These are phyloP conservation scores for Astreopora myriophthalma DNA, from an alignment of 64 coral and sea anemone genomes.

Conservation along the genomic window DNA sequence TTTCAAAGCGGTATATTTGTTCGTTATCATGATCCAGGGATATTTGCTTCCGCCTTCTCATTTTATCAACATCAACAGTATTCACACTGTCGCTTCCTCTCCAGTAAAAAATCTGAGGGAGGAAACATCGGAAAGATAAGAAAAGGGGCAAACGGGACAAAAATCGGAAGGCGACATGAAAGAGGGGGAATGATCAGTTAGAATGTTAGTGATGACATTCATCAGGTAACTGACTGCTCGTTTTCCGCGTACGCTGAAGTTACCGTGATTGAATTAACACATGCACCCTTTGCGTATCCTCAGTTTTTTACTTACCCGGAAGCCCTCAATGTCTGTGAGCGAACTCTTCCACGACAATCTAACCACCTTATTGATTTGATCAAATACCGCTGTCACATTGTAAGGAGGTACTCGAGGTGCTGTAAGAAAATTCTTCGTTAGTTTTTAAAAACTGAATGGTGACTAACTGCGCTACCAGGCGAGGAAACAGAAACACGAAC, in stretches of 20 bases:
- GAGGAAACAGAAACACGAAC: too few relatives aligned
- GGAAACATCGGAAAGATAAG: not conserved
- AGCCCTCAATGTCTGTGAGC: slow-evolving; percentile 69
- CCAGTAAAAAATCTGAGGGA: slow-evolving; percentile 77
- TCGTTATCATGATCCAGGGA: slow-evolving; percentile 2
- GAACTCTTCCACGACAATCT: slow-evolving; percentile 55
- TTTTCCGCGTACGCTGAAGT: too few relatives aligned
- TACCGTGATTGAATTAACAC: too few relatives aligned
- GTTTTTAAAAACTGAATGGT: too few relatives aligned
- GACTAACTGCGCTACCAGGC: too few relatives aligned
- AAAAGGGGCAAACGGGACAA: not conserved
- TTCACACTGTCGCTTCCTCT: not conserved
- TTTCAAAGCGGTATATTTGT: slow-evolving; percentile 62
- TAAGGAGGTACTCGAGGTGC: slow-evolving; percentile 52
- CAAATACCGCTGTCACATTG: slow-evolving; percentile 56
- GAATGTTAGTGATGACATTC: too few relatives aligned
- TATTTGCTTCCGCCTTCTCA: slow-evolving; percentile 52
- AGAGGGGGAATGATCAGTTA: too few relatives aligned
- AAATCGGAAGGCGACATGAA: too few relatives aligned
- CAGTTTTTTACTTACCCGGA: slow-evolving; percentile 49
- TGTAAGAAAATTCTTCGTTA: not conserved
- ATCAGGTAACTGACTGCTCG: not conserved
- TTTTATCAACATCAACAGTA: slow-evolving; percentile 73
- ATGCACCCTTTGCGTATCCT: not conserved
- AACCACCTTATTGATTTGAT: slow-evolving; percentile 49